Evolutionary conservation across 2,797 vertebrate genomes (phyloP).

Genomic region (Gephyroberyx darwinii): DNA sequence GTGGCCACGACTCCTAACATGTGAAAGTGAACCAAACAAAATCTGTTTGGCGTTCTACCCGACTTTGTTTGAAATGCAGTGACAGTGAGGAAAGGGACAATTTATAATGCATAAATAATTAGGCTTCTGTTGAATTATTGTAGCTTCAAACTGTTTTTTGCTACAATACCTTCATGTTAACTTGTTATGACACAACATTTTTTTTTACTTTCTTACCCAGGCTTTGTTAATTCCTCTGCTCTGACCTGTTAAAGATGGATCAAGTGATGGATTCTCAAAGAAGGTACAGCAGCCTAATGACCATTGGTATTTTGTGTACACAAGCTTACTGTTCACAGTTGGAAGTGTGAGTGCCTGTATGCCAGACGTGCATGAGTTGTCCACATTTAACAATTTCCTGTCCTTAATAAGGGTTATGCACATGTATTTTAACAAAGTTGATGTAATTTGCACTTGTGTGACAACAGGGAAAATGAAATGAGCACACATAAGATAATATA

Average conservation of each 20-base stretch:
- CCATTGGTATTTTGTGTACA: not conserved
- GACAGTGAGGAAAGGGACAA: not conserved
- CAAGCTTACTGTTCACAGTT: not conserved
- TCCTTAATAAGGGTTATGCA: not conserved
- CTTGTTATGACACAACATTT: not conserved
- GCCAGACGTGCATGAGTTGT: not conserved
- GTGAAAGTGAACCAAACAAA: not conserved
- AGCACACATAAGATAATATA: not conserved
- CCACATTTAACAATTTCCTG: not conserved
- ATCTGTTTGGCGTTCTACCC: not conserved
- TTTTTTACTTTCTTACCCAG: constrained; percentile 18
- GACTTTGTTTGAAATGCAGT: not conserved
- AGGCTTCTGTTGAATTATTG: not conserved
- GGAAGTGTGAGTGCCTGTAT: not conserved
- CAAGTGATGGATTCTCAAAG: constrained; percentile 65
- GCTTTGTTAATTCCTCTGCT: constrained; percentile 18
- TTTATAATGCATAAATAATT: not conserved
- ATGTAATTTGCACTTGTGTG: not conserved
- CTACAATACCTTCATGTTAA: too few species aligned
- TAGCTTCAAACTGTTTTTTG: too few species aligned
- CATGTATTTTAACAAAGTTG: too few species aligned
- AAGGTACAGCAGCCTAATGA: constrained; percentile 56
- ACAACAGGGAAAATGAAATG: not conserved
- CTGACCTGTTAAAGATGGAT: constrained; percentile 57
- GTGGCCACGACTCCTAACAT: not conserved